Evolutionary conservation across 2,113 vertebrate species (phyloP).

Genomic region (Scalopus aquaticus): DNA sequence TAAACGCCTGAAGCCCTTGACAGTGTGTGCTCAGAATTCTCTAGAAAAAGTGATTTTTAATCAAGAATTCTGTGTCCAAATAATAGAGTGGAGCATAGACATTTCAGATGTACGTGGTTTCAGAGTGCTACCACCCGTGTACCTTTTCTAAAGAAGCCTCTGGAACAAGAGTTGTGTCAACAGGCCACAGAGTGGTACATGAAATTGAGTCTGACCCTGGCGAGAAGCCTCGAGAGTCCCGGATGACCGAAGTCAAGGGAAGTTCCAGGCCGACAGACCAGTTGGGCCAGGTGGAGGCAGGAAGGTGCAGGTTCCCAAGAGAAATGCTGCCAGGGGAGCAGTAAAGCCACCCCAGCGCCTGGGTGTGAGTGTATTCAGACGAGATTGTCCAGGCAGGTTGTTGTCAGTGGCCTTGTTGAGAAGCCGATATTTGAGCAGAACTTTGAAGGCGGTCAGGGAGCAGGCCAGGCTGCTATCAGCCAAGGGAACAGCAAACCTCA

Average conservation of each 20-base stretch:
- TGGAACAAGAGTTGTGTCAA: not conserved
- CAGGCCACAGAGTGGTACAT: not conserved
- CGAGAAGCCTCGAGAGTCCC: not conserved
- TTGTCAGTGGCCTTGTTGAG: not conserved
- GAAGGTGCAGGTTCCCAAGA: not conserved
- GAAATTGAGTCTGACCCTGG: not conserved
- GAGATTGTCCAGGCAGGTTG: not conserved
- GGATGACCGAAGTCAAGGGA: not conserved
- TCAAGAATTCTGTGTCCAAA: not conserved
- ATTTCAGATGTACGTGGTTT: not conserved
- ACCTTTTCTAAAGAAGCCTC: constrained; percentile 3
- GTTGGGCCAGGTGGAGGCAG: not conserved
- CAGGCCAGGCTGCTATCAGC: not conserved
- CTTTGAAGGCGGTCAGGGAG: not conserved
- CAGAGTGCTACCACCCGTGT: not conserved
- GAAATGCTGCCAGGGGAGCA: not conserved
- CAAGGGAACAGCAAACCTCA: not conserved
- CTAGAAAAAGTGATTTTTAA: not conserved
- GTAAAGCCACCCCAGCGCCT: not conserved
- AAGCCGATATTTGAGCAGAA: not conserved
- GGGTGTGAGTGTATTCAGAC: not conserved
- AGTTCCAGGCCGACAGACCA: not conserved
- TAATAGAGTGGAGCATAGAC: not conserved
- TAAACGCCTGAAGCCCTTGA: not conserved
- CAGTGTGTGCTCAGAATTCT: not conserved